Evolutionary conservation across 2,888 invertebrate genomes (phyloP), one percentile per base, ranked within the genome.

Genomic region (Polydrusus pterygomalis): DNA sequence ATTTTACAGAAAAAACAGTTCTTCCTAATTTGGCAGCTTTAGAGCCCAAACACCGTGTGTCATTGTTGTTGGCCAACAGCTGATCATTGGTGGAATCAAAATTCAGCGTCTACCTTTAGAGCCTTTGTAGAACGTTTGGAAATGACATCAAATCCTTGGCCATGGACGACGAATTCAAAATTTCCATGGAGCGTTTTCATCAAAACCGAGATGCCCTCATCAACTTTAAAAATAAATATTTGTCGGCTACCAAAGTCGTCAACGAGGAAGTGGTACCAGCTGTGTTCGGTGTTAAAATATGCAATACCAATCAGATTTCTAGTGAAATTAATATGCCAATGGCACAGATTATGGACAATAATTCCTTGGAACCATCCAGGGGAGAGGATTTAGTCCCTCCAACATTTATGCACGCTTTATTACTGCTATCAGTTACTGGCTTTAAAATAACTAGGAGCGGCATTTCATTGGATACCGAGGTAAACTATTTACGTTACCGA

Each of bases 1-100:
- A 80, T 86, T 88, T 78, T 84, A 81, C 81, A 86, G 84, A 65
- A 87, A 78, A 49, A 84, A 82, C 88, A 89, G 89, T 81, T 87
- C 47, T 79, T 83, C 87, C 88, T 64, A 74, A 40, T 69, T 54
- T 77, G 74, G 43, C 70, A 74, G 64, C 54, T 15, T 73, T 74
- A 45, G 74, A 77, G 65, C 45, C 74, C 11, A 74, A 77, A 17
- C 77, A 77, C 43, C 74, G 77, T 51, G 74, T 75, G 11, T 75
- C 70, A 20, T 34, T 74, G 49, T 70, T 75, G n/a, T 62, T 51
- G 75, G 18, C 68, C 64, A 54, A 74, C 74, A 45, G 56, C 34
- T 54, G 62, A 77, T 11, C 58, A 77, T 75, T 75, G 77, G 77
- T 77, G 77, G 74, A 74, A 75, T 49, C 69, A 68, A 49, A 74